Evolutionary conservation across 2,797 vertebrate species (phyloP).

Genomic region (Cryptoblepharus egeriae): DNA sequence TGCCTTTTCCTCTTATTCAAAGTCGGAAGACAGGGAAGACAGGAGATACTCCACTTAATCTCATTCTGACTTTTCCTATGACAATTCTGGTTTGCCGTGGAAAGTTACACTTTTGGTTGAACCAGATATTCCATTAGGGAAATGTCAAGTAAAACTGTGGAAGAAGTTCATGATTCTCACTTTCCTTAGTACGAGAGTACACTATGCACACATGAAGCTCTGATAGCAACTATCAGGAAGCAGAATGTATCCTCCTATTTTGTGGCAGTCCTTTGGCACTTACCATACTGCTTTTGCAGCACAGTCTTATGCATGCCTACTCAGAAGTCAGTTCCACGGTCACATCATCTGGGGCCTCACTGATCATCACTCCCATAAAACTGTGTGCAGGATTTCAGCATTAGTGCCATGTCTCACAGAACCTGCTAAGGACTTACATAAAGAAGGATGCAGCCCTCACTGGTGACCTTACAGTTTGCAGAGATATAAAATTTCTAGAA

Average conservation of each 20-base stretch:
- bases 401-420: background rate
- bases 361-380: too few species aligned
- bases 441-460: too few species aligned
- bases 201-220: background rate
- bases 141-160: background rate
- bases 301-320: background rate
- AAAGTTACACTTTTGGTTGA: constrained; percentile 12
- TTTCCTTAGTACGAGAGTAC: background rate
- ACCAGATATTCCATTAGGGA: background rate
- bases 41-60: background rate
- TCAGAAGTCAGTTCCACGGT: background rate
- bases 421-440: too few species aligned
- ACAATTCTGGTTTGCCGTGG: background rate
- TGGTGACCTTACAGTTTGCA: too few species aligned
- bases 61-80: constrained; percentile 2
- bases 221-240: background rate
- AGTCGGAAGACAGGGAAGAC: constrained; percentile 3
- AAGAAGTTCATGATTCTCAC: background rate
- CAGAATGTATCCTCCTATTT: background rate
- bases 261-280: background rate
- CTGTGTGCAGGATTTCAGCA: too few species aligned
- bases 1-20: background rate
- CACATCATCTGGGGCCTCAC: too few species aligned
- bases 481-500: too few species aligned
- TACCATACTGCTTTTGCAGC: background rate